A percentile compares a stretch with the other conserved stretches of the same genome.
Evolutionary conservation across 1,140 invertebrate genomes (phyloP).

Genomic region (Bombus balteatus): DNA sequence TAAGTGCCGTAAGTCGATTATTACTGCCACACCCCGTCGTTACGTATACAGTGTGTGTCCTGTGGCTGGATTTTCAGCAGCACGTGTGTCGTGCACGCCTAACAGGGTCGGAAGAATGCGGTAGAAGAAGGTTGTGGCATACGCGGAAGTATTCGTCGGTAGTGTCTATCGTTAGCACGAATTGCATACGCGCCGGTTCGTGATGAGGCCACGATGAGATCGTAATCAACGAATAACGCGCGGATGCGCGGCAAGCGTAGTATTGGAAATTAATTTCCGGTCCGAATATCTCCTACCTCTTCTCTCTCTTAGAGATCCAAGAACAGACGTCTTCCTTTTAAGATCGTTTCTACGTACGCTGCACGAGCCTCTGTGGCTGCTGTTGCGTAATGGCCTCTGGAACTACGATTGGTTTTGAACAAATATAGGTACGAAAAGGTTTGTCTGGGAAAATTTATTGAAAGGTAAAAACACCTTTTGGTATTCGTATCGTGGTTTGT

Average conservation of each 20-base stretch:
- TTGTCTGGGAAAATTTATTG: not conserved
- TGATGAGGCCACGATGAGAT: slow-evolving; percentile 17
- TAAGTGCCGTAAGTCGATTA: slow-evolving; percentile 17
- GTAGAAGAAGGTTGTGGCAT: slow-evolving; percentile 21
- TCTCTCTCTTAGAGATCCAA: not conserved
- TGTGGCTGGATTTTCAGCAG: not conserved
- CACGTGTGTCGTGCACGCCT: not conserved
- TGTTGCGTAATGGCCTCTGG: not conserved
- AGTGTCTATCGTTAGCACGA: slow-evolving; percentile 44
- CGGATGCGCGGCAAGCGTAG: not conserved
- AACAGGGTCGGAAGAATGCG: slow-evolving; percentile 24
- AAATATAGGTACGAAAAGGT: not conserved
- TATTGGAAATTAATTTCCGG: slow-evolving; percentile 36
- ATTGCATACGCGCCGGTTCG: not conserved
- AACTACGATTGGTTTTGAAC: no score
- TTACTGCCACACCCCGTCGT: slow-evolving; percentile 17
- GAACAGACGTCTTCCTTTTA: not conserved
- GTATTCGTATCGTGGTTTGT: not conserved
- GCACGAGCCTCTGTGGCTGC: not conserved
- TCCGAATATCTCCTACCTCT: not conserved
- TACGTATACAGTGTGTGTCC: not conserved
- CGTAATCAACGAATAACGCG: slow-evolving; percentile 22
- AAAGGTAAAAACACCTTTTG: not conserved
- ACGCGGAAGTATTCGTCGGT: slow-evolving; percentile 24
- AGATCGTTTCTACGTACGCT: no score